Evolutionary conservation across 35 echinoderm and acorn worm genomes (phyloP), one percentile per base, ranked within the genome.

Genomic region (Anneissia japonica): DNA sequence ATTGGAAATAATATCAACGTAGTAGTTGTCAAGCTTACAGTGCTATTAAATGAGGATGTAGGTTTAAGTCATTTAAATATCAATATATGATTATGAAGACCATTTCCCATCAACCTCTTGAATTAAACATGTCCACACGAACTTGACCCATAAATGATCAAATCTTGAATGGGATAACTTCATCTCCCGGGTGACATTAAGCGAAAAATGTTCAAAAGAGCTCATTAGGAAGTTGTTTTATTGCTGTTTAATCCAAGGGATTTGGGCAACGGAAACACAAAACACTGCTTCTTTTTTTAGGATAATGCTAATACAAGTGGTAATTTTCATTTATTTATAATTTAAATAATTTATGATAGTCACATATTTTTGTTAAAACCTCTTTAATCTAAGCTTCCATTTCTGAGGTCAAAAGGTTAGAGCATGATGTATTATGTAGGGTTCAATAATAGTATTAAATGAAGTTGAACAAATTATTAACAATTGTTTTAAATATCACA

Each of bases 1-100:
- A 81, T 81, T 39, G 79, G 79, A 81, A 81, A 81, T 32, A 38
- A 30, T 38, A 40, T 81, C 35, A 81, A 81, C 31, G 38, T 81
- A 26, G 79, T 40, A 10, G 79, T 81, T 39, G 79, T 81, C 13
- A 81, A 81, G 23, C 37, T 81, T 0, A 30, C 38, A 26, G 79
- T 81, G 3, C 12, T 81, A 30, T 38, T 38, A 81, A 39, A 81
- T 81, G 79, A 81, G 23, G 9, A 6, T 4, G 79, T 81, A 81
- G 28, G 79, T 81, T 3, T 33, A 11, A 56, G 46, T 56, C n/a
- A n/a, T n/a, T n/a, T n/a, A n/a, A n/a, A n/a, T n/a, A n/a, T n/a
- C n/a, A n/a, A n/a, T n/a, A n/a, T n/a, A n/a, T n/a, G n/a, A n/a
- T n/a, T n/a, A n/a, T n/a, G n/a, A n/a, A n/a, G n/a, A n/a, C n/a